Evolutionary conservation across 2,888 invertebrate species (phyloP).

Genomic region (Lypha dubia): DNA sequence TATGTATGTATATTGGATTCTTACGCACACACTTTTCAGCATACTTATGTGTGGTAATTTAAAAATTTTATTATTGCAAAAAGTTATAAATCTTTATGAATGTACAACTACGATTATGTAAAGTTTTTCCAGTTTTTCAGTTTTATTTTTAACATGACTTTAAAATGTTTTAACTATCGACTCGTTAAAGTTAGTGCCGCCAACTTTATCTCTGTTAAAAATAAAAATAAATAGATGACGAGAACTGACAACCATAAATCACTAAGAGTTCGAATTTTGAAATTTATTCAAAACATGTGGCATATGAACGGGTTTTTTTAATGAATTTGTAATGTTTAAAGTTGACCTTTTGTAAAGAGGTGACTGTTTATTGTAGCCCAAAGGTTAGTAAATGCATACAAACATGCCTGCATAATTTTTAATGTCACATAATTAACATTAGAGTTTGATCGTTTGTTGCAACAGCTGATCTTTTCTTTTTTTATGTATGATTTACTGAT

Average conservation of each 20-base stretch:
- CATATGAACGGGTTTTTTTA: background rate
- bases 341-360: background rate
- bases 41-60: constrained; percentile 36
- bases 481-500: no score
- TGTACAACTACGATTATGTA: constrained; percentile 11
- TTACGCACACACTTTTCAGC: constrained; percentile 14
- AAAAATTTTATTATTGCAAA: constrained; percentile 46
- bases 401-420: no score
- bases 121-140: constrained; percentile 10
- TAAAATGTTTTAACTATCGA: constrained; percentile 42
- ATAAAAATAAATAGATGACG: constrained; percentile 17
- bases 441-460: no score
- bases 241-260: constrained; percentile 36
- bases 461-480: no score
- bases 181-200: constrained; percentile 22
- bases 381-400: constrained; percentile 8
- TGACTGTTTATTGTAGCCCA: no score
- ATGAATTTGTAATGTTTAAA: constrained; percentile 1
- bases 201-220: constrained; percentile 14
- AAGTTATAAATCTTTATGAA: constrained; percentile 50
- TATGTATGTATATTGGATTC: background rate
- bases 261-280: constrained; percentile 25
- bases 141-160: constrained; percentile 21
- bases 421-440: background rate
- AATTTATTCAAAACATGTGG: constrained; percentile 9